Percentiles rank a stretch among this genome's conserved stretches.
Conservation (phyloP, 53 echinoderm and acorn worm species). For the Arbacia lixula region DNA sequence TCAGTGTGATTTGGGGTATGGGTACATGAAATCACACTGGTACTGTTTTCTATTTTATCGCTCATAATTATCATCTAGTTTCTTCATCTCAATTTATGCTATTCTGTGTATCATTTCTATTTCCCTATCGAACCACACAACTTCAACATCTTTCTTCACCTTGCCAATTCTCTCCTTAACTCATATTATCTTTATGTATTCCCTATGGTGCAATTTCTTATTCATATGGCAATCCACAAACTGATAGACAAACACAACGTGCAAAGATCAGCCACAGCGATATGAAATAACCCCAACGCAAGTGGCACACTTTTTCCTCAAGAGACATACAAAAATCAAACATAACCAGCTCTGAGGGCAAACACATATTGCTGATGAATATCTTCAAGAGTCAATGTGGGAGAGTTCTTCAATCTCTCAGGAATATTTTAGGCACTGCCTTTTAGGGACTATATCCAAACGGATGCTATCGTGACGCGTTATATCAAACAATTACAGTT, state of each 20-base stretch:
- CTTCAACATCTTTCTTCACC: constrained; percentile 7
- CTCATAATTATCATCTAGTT: too few relatives aligned
- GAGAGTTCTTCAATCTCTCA: not conserved
- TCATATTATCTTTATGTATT: too few relatives aligned
- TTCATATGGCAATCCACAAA: too few relatives aligned
- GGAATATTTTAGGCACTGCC: not conserved
- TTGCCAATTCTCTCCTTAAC: not conserved
- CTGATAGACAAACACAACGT: constrained; percentile 1
- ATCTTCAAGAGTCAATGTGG: constrained; percentile 42
- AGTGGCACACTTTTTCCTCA: constrained; percentile 21
- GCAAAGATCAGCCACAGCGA: constrained; percentile 13
- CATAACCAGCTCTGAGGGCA: constrained; percentile 14
- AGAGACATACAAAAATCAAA: not conserved
- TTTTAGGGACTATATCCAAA: not conserved
- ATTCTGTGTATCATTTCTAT: too few relatives aligned
- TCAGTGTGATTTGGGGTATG: too few relatives aligned
- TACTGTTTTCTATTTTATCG: too few relatives aligned
- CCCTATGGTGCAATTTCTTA: too few relatives aligned
- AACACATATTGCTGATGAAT: constrained; percentile 26
- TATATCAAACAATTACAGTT: too few relatives aligned
- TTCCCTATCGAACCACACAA: too few relatives aligned
- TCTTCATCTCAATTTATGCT: too few relatives aligned
- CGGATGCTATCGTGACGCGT: too few relatives aligned
- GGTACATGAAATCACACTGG: too few relatives aligned
- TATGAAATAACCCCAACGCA: constrained; percentile 2